Evolutionary conservation across 2,797 vertebrate species (phyloP).

Genomic region (Nannoperca australis): DNA sequence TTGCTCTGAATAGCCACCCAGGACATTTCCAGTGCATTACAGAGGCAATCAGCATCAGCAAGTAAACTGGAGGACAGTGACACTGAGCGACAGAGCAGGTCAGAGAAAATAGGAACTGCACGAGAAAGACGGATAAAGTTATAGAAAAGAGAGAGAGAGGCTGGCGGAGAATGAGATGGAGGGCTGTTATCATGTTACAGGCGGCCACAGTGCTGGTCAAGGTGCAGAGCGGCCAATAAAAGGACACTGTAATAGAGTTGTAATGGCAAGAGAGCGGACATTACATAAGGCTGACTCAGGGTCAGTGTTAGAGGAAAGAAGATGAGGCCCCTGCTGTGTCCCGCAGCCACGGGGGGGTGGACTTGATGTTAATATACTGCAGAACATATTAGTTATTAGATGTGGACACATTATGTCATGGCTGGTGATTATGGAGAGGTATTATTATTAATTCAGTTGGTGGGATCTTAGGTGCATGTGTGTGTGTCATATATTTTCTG

Average conservation of each 20-base stretch:
- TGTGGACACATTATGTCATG: constrained; percentile 28
- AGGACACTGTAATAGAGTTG: constrained; percentile 38
- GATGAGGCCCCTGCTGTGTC: constrained; percentile 12
- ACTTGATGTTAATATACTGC: constrained; percentile 35
- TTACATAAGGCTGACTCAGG: constrained; percentile 49
- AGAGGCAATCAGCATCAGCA: constrained; percentile 44
- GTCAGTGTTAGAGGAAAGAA: constrained; percentile 35
- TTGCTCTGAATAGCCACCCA: constrained; percentile 56
- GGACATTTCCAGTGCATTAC: constrained; percentile 62
- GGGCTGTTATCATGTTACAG: constrained; percentile 51
- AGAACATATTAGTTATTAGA: constrained; percentile 43
- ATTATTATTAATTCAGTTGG: constrained; percentile 42
- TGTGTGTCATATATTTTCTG: constrained; percentile 29
- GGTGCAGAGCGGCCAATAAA: constrained; percentile 61
- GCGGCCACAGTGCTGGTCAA: constrained; percentile 26
- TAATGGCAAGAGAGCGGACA: constrained; percentile 43
- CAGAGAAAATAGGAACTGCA: constrained; percentile 22
- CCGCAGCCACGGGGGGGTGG: too few species aligned
- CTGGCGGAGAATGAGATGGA: constrained; percentile 37
- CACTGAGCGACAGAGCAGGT: constrained; percentile 4
- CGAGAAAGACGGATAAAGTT: constrained; percentile 28
- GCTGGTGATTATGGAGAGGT: constrained; percentile 26
- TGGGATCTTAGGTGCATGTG: constrained; percentile 17
- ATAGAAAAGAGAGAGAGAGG: constrained; percentile 6
- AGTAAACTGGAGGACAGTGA: constrained; percentile 40